Percentiles rank a stretch among this genome's conserved stretches.
Conservation (phyloP, 2,113 vertebrate species). For the Microcebus ravelobensis region DNA sequence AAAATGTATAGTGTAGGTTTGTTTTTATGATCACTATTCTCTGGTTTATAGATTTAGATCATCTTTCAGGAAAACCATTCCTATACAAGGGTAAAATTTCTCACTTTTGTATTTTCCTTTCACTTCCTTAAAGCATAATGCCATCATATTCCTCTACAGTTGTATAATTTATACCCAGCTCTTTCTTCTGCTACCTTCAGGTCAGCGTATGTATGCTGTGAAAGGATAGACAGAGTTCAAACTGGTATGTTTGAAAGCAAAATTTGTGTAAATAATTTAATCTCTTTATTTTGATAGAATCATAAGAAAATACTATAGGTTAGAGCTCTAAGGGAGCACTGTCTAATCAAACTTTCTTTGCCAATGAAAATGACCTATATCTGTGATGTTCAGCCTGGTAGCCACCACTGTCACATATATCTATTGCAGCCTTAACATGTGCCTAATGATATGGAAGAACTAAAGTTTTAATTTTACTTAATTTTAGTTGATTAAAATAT, state of each 20-base stretch:
- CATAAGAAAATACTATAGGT: not conserved
- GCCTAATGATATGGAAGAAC: not conserved
- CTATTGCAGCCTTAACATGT: not conserved
- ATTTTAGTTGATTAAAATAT: not conserved
- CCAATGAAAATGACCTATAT: not conserved
- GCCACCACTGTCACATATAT: not conserved
- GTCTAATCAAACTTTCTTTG: not conserved
- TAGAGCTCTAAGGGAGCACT: not conserved
- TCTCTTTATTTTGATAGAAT: constrained; percentile 8
- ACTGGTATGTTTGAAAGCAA: not conserved
- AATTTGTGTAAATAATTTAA: not conserved
- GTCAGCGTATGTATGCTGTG: not conserved
- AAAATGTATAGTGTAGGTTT: not conserved
- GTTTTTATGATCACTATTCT: not conserved
- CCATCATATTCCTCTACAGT: not conserved
- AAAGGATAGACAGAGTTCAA: not conserved
- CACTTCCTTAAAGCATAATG: not conserved
- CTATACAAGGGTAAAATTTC: not conserved
- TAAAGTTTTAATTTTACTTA: not conserved
- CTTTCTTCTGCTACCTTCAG: not conserved
- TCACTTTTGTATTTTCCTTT: not conserved
- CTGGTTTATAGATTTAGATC: not conserved
- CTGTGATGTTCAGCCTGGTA: not conserved
- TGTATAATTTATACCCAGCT: not conserved
- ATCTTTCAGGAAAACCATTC: not conserved